These are phyloP conservation scores for Drymodes brunneopygia DNA, from an alignment of 2,113 vertebrate species.

Conservation along the genomic window DNA sequence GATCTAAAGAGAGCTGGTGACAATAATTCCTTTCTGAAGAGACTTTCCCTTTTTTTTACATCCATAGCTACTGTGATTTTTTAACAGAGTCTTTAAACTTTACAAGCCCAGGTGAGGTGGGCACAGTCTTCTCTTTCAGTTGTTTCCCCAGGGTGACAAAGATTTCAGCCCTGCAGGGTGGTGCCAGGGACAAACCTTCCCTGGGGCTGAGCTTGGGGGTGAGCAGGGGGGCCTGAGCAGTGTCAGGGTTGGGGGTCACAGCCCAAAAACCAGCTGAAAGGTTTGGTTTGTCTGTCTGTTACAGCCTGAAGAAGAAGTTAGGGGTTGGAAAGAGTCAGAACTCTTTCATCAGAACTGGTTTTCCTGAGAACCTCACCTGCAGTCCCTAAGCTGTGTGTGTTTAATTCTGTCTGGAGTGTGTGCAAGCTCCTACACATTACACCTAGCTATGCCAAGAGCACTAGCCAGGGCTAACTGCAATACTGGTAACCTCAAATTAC, in stretches of 20 bases:
- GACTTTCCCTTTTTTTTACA: neutral
- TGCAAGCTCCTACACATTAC: neutral
- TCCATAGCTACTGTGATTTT: neutral
- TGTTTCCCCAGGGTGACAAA: neutral
- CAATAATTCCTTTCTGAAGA: neutral
- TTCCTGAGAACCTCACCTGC: neutral
- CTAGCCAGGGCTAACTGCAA: neutral
- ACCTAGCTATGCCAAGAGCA: neutral
- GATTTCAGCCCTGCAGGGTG: neutral
- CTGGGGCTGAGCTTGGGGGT: neutral
- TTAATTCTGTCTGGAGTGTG: neutral
- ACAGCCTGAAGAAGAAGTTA: neutral
- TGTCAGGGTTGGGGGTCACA: neutral
- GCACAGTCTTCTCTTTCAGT: neutral
- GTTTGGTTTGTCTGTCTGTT: neutral
- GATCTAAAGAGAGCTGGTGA: neutral
- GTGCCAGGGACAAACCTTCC: neutral
- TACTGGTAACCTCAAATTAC: neutral
- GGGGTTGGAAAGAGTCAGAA: neutral
- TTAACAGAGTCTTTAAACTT: neutral
- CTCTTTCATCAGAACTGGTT: neutral
- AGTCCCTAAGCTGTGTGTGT: neutral
- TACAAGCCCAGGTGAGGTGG: neutral
- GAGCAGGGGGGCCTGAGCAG: neutral
- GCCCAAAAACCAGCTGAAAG: neutral